Percentiles rank a stretch among this genome's conserved stretches.
Conservation (phyloP, 2,113 vertebrate genomes). For the Isurus oxyrinchus region DNA sequence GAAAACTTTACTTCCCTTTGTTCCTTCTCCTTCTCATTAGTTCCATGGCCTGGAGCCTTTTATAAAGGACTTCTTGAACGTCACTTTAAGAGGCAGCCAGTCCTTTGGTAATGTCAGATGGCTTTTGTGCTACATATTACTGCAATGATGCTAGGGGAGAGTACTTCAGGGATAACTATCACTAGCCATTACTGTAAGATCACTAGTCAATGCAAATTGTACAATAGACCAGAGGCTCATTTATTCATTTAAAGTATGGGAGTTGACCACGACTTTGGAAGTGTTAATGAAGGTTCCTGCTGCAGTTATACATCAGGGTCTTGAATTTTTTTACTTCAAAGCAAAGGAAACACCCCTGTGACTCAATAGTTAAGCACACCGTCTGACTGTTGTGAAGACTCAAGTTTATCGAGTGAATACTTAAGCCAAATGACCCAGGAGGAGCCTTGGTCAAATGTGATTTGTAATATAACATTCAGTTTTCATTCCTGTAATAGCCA, state of each 20-base stretch:
- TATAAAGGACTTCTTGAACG: background rate
- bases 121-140: background rate
- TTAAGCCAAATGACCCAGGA: background rate
- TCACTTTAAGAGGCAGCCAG: background rate
- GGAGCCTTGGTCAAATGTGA: background rate
- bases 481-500: too few species aligned
- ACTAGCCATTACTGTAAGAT: background rate
- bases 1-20: background rate
- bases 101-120: background rate
- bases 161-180: background rate
- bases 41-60: background rate
- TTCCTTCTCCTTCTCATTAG: background rate
- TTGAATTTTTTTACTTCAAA: background rate
- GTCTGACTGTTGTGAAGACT: background rate
- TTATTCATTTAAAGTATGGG: background rate
- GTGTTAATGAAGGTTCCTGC: background rate
- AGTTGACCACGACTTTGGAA: background rate
- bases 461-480: too few species aligned
- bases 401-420: background rate
- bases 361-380: background rate
- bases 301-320: too few species aligned
- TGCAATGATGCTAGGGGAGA: background rate
- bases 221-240: background rate
- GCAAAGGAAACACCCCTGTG: background rate
- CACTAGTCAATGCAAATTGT: background rate